These are phyloP conservation scores for Ectemnius cavifrons DNA, from an alignment of 2,888 invertebrate genomes.

Conservation along the genomic window DNA sequence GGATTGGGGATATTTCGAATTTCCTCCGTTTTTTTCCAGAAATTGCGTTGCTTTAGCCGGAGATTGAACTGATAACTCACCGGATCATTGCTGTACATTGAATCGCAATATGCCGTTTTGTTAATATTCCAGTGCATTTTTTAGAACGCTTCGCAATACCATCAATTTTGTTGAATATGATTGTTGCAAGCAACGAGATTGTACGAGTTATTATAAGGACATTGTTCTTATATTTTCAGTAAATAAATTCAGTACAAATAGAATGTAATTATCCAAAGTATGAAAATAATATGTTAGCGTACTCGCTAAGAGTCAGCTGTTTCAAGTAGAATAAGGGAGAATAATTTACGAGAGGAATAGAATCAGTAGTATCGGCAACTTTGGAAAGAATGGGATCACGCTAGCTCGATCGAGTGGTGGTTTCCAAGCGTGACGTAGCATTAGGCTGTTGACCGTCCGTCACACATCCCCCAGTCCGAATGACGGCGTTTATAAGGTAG, in stretches of 20 bases:
- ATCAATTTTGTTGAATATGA: too few species aligned
- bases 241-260: too few species aligned
- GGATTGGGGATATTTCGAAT: constrained; percentile 38
- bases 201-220: too few species aligned
- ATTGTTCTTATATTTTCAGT: too few species aligned
- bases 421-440: constrained; percentile 65
- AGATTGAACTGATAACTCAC: background rate
- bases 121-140: too few species aligned
- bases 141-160: too few species aligned
- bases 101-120: background rate
- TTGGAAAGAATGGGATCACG: constrained; percentile 33
- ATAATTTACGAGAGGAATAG: constrained; percentile 1
- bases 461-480: constrained; percentile 68
- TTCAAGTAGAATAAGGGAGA: background rate
- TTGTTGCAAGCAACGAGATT: too few species aligned
- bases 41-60: background rate
- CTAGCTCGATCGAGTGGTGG: constrained; percentile 56
- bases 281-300: background rate
- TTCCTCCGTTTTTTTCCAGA: constrained; percentile 13
- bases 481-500: constrained; percentile 72
- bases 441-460: constrained; percentile 67
- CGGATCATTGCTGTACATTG: background rate
- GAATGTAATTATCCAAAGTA: background rate
- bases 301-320: background rate
- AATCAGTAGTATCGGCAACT: constrained; percentile 14